Conservation (phyloP, 2,888 invertebrate genomes). For the Digitonthophagus gazella region DNA sequence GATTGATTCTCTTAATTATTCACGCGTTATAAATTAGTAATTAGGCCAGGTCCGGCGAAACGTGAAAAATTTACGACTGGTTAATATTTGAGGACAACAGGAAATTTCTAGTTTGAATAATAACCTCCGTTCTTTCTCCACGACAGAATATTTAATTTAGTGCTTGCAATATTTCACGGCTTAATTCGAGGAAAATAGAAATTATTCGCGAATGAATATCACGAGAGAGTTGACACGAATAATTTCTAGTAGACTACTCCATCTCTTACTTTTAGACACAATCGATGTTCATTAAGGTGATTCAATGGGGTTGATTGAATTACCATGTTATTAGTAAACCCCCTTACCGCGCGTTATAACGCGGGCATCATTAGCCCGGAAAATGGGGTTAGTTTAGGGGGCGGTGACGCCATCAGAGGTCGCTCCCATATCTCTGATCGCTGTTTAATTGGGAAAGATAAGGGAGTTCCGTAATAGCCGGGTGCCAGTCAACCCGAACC, state of each 20-base stretch:
- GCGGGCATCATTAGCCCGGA: slow-evolving; percentile 27
- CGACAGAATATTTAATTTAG: background rate
- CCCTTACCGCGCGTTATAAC: slow-evolving; percentile 22
- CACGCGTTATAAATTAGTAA: background rate
- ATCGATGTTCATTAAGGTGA: slow-evolving; percentile 19
- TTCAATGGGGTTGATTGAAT: slow-evolving; percentile 29
- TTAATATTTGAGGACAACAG: background rate
- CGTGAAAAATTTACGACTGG: background rate
- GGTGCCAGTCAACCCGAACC: slow-evolving; percentile 1
- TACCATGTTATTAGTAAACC: slow-evolving; percentile 29
- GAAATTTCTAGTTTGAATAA: background rate
- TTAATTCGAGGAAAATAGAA: no score
- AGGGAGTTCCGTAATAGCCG: slow-evolving; percentile 24
- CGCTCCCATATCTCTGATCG: slow-evolving; percentile 19
- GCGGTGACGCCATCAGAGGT: slow-evolving; percentile 11
- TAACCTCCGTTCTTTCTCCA: background rate
- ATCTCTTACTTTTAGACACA: background rate
- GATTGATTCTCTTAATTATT: background rate
- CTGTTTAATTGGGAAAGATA: slow-evolving; percentile 27
- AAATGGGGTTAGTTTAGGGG: slow-evolving; percentile 6
- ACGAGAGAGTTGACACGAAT: no score
- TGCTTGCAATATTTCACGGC: no score
- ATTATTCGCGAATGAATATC: no score
- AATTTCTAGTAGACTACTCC: no score
- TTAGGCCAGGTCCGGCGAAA: background rate